phyloP scores from a whole-genome alignment of 2,888 invertebrate species.

The Caenorhabditis sp. region DNA sequence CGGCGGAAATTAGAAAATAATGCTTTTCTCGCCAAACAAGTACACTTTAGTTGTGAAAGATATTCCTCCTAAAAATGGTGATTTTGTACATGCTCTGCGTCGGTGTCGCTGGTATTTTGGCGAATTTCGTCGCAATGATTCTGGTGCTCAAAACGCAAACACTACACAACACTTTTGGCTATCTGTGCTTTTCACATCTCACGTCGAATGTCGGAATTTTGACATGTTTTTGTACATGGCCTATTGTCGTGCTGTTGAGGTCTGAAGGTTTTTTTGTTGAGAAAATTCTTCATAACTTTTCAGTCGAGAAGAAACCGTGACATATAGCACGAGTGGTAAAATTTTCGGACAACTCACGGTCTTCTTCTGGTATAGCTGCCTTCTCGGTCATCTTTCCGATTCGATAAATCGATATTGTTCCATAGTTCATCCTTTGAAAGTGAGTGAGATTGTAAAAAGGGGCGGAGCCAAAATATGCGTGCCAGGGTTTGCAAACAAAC shows the following conservation, averaged over 20 bases:
- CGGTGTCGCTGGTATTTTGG: slow-evolving; percentile 18
- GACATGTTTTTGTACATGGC: slow-evolving; percentile 41
- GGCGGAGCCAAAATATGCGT: too few relatives aligned
- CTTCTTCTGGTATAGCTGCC: slow-evolving; percentile 50
- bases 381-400: slow-evolving; percentile 44
- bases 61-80: slow-evolving; percentile 8
- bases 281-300: too few relatives aligned
- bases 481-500: too few relatives aligned
- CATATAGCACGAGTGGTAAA: slow-evolving; percentile 17
- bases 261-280: too few relatives aligned
- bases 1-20: too few relatives aligned
- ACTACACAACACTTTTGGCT: slow-evolving; percentile 45
- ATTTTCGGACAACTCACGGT: slow-evolving; percentile 44
- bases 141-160: slow-evolving; percentile 37
- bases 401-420: slow-evolving; percentile 47
- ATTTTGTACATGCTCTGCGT: slow-evolving; percentile 22
- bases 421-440: slow-evolving; percentile 43
- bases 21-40: too few relatives aligned
- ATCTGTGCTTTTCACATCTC: slow-evolving; percentile 43
- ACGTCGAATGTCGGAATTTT: slow-evolving; percentile 42
- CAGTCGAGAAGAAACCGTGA: slow-evolving; percentile 28
- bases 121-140: slow-evolving; percentile 37
- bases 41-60: too few relatives aligned
- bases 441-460: too few relatives aligned
- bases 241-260: slow-evolving; percentile 35